Evolutionary conservation across 2,113 vertebrate species (phyloP).

Genomic region (Acrocephalus arundinaceus): DNA sequence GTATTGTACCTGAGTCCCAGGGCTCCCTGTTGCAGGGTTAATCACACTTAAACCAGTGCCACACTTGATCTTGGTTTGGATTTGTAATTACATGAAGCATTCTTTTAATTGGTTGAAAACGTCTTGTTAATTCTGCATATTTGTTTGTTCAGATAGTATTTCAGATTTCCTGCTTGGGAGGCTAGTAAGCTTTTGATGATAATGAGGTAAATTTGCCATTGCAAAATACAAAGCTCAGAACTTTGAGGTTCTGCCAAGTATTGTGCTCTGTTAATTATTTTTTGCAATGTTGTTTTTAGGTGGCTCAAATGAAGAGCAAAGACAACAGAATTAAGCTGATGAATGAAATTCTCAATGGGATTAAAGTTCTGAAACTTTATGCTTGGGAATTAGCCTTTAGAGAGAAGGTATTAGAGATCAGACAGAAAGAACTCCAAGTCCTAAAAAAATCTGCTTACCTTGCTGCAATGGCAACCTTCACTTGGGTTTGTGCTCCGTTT

Average conservation of each 20-base stretch:
- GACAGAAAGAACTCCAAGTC: conserved; percentile 89
- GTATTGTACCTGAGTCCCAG: background rate
- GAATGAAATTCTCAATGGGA: conserved; percentile 96
- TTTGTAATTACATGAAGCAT: background rate
- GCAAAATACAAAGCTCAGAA: conserved; percentile 36
- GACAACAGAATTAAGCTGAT: conserved; percentile 96
- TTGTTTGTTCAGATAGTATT: conserved; percentile 43
- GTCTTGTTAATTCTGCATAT: conserved; percentile 6
- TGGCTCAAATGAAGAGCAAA: conserved; percentile 97
- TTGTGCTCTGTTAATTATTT: conserved; percentile 47
- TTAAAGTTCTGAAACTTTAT: conserved; percentile 96
- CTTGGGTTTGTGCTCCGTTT: conserved; percentile 97
- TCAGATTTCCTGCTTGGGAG: conserved; percentile 47
- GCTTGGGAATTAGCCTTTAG: conserved; percentile 97
- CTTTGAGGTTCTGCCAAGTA: conserved; percentile 51
- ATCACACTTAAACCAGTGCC: background rate
- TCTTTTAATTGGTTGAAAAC: conserved; percentile 35
- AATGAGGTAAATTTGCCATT: conserved; percentile 40
- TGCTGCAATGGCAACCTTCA: conserved; percentile 89
- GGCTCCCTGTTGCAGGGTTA: background rate
- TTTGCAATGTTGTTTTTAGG: conserved; percentile 73
- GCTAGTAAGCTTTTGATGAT: conserved; percentile 52
- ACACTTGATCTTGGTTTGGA: background rate
- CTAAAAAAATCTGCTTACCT: conserved; percentile 93
- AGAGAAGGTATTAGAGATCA: conserved; percentile 88